Evolutionary conservation across 1,140 invertebrate genomes (phyloP), one percentile per base, ranked within the genome.

Genomic region (Heliconius hewitsoni): DNA sequence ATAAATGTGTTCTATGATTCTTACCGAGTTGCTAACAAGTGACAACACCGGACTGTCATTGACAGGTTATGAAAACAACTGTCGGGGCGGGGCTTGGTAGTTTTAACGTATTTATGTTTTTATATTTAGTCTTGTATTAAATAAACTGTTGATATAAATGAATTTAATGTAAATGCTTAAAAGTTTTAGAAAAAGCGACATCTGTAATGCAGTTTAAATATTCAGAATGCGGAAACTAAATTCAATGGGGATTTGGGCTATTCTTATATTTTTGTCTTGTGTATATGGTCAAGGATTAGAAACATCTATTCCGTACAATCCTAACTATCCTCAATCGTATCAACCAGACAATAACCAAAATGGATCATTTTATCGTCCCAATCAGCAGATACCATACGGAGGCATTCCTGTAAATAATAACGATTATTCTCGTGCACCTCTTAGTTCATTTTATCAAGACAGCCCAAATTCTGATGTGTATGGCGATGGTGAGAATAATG

Each of bases 401-500:
- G 91, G 90, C 81, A 91, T 91, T 79, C 86, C 93, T 18, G 87
- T 93, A 16, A 91, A 91, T 71, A 83, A 77, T 46, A 92, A 91
- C 77, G 91, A 94, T 37, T 91, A 91, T 66, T 80, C 74, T 9
- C 83, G 88, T 71, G 81, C 86, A 74, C 77, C 84, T 18, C 92
- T 93, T 77, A 94, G 92, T 84, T 90, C 91, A n/a, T 94, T 94
- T 83, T 94, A 94, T 77, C 89, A 90, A 72, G 87, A 87, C 73
- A 88, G 87, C 71, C 77, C 73, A 72, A 88, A 87, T 71, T 89
- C 89, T 13, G 89, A 94, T 73, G 84, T 80, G 37, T 94, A 91
- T 60, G 87, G 87, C 8, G 86, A 91, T 34, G 83, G 87, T 55
- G 90, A 94, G 19, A 92, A 92, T 66, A 90, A 91, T n/a, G 83